These are phyloP conservation scores for Chaetogeoica ovagalla DNA, from an alignment of 2,888 invertebrate species.

Conservation along the genomic window DNA sequence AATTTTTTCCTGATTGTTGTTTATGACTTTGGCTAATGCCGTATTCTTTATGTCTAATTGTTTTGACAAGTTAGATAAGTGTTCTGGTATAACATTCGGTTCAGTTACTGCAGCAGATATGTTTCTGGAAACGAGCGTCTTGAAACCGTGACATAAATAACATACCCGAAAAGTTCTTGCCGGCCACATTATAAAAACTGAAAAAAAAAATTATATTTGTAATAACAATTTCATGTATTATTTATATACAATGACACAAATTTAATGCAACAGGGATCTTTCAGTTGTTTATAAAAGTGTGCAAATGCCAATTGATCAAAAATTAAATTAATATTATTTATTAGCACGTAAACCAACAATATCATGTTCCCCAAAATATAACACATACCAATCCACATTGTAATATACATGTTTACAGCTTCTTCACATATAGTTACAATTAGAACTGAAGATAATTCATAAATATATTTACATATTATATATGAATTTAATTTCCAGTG, in stretches of 20 bases:
- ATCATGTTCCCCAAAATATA: no score
- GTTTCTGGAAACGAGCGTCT: constrained; percentile 16
- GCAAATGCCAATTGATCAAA: no score
- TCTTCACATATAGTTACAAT: no score
- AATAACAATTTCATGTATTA: not conserved
- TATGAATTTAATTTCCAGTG: no score
- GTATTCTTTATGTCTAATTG: constrained; percentile 26
- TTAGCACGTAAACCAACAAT: no score
- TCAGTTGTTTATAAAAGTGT: no score
- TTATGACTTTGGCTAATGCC: constrained; percentile 21
- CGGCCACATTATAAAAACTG: constrained; percentile 17
- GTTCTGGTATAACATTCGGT: constrained; percentile 11
- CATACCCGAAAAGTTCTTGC: not conserved
- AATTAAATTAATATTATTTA: no score
- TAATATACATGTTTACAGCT: no score
- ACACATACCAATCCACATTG: no score
- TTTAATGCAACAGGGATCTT: not conserved
- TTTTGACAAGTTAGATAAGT: constrained; percentile 21
- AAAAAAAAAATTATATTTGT: not conserved
- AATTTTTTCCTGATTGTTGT: constrained; percentile 33
- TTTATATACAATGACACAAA: not conserved
- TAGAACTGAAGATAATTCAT: no score
- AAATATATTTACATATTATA: no score
- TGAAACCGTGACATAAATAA: constrained; percentile 9
- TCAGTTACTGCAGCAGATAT: not conserved